These are phyloP conservation scores for Montifringilla adamsi DNA, from an alignment of 2,113 vertebrate genomes.

Conservation along the genomic window DNA sequence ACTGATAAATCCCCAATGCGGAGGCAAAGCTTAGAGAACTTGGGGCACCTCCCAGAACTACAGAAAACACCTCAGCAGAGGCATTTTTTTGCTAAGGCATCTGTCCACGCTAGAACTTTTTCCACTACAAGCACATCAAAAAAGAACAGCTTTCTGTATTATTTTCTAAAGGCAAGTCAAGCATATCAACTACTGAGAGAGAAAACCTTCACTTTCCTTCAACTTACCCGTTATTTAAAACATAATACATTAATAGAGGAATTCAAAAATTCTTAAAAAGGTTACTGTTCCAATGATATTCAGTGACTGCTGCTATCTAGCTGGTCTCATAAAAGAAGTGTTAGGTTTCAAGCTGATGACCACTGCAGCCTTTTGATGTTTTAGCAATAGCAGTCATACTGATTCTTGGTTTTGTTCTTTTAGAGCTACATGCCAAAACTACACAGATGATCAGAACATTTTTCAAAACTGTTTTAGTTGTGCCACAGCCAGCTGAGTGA, in stretches of 20 bases:
- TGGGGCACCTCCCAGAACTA: not conserved
- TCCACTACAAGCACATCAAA: not conserved
- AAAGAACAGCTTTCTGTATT: not conserved
- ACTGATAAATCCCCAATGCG: not conserved
- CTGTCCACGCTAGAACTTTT: not conserved
- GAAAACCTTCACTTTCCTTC: accelerated
- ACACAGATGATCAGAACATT: not conserved
- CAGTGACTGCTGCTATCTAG: not conserved
- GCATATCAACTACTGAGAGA: not conserved
- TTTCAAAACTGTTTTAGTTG: not conserved
- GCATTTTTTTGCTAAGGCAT: not conserved
- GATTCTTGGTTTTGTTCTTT: not conserved
- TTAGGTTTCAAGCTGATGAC: not conserved
- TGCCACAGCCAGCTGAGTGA: not conserved
- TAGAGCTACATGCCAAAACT: not conserved
- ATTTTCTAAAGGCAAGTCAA: not conserved
- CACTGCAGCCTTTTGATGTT: not conserved
- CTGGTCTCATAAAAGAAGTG: not conserved
- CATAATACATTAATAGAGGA: not conserved
- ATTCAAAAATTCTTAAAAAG: not conserved
- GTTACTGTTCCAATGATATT: not conserved
- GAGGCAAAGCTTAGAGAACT: not conserved
- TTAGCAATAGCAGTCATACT: not conserved
- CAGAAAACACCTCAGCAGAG: not conserved
- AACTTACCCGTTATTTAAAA: not conserved